Conservation (phyloP, 1,140 invertebrate species). For the Bombus ignitus region DNA sequence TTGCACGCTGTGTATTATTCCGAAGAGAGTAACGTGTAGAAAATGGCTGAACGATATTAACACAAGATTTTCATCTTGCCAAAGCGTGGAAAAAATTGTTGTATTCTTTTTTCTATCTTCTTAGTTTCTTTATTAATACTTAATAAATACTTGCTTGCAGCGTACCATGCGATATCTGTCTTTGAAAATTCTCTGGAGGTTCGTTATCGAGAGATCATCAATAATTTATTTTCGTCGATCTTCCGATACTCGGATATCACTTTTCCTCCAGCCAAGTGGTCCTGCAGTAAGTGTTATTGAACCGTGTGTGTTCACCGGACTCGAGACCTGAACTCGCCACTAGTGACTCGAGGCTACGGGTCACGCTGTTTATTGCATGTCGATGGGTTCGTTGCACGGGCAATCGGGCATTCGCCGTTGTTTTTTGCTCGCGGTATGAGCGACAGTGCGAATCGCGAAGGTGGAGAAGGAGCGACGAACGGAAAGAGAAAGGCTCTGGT, state of each 20-base stretch:
- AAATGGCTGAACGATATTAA: not conserved
- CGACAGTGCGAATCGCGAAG: not conserved
- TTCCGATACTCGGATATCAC: too few relatives aligned
- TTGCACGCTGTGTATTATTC: not conserved
- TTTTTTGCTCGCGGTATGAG: conserved; percentile 39
- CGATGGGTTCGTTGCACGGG: conserved; percentile 30
- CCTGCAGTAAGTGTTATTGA: not conserved
- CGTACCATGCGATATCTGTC: too few relatives aligned
- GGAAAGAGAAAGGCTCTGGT: not conserved
- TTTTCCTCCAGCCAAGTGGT: not conserved
- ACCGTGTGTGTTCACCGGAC: too few relatives aligned
- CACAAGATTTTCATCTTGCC: not conserved
- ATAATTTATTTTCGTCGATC: too few relatives aligned
- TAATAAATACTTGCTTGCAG: too few relatives aligned
- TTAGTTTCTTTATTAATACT: too few relatives aligned
- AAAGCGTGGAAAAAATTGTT: not conserved
- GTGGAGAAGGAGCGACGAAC: conserved; percentile 20
- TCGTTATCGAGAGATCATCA: too few relatives aligned
- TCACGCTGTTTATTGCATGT: conserved; percentile 33
- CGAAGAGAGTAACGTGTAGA: not conserved
- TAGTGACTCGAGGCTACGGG: conserved; percentile 6
- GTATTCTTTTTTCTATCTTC: not conserved
- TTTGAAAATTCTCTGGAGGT: too few relatives aligned
- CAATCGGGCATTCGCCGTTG: conserved; percentile 46
- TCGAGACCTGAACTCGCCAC: not conserved